Conservation (phyloP, 2,888 invertebrate species). For the Synanthedon tipuliformis region DNA sequence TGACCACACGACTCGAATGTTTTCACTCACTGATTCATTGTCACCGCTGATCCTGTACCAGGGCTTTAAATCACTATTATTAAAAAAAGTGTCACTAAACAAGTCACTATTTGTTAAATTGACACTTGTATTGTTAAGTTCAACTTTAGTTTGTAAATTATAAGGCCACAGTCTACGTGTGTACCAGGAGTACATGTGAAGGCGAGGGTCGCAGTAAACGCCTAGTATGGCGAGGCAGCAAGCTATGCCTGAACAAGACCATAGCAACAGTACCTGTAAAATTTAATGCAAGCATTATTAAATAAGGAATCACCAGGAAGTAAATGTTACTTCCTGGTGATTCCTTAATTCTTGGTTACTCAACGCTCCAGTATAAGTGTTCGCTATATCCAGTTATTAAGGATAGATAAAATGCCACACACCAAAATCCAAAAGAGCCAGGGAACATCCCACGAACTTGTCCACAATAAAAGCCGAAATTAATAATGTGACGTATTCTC, state of each 20-base stretch:
- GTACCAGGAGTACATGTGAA: slow-evolving; percentile 47
- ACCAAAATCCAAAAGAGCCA: too few species aligned
- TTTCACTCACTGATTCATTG: slow-evolving; percentile 17
- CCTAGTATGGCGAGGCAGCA: slow-evolving; percentile 51
- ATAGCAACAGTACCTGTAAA: slow-evolving; percentile 48
- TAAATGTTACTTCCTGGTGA: too few species aligned
- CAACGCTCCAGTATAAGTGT: too few species aligned
- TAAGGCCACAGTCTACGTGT: slow-evolving; percentile 39
- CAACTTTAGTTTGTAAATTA: slow-evolving; percentile 14
- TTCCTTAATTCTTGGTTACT: too few species aligned
- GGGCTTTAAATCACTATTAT: slow-evolving; percentile 12
- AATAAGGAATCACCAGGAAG: too few species aligned
- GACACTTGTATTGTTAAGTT: slow-evolving; percentile 7
- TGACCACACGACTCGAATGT: slow-evolving; percentile 15
- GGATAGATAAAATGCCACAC: too few species aligned
- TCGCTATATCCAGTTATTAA: too few species aligned
- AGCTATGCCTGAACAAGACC: slow-evolving; percentile 58
- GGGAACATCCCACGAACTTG: too few species aligned
- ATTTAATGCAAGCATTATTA: too few species aligned
- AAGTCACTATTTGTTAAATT: slow-evolving; percentile 11
- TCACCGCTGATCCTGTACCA: slow-evolving; percentile 20
- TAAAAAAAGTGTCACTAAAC: slow-evolving; percentile 9
- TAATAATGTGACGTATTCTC: too few species aligned
- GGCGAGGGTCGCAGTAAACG: slow-evolving; percentile 52
- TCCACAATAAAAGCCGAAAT: too few species aligned